phyloP scores from a whole-genome alignment of 2,797 vertebrate genomes.

The Sebastes diaconus region DNA sequence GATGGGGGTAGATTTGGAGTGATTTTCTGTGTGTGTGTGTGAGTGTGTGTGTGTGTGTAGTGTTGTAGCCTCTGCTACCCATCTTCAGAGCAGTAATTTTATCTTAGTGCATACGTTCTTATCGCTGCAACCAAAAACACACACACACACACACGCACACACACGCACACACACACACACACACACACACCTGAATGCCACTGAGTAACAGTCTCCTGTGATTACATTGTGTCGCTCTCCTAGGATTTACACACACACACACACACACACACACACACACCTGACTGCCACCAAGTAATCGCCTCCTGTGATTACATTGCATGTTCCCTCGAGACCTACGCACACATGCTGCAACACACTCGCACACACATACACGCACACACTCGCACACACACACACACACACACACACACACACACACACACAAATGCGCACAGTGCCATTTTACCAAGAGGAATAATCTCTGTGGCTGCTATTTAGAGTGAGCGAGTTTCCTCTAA shows the following conservation, averaged over 20 bases:
- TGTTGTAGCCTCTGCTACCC: slow-evolving; percentile 8
- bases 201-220: slow-evolving; percentile 48
- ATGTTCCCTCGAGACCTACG: slow-evolving; percentile 43
- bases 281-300: slow-evolving; percentile 62
- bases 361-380: neutral
- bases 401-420: neutral
- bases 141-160: neutral
- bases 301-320: slow-evolving; percentile 67
- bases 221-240: slow-evolving; percentile 60
- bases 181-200: slow-evolving; percentile 16
- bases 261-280: slow-evolving; percentile 29
- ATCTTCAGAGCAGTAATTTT: slow-evolving; percentile 45
- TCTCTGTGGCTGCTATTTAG: slow-evolving; percentile 63
- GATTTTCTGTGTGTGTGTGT: slow-evolving; percentile 6
- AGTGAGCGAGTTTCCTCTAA: slow-evolving; percentile 65
- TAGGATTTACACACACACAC: slow-evolving; percentile 18
- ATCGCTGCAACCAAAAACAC: slow-evolving; percentile 35
- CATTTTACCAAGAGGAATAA: slow-evolving; percentile 69
- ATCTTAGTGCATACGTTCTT: slow-evolving; percentile 53
- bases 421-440: slow-evolving; percentile 6
- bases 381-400: neutral
- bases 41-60: neutral
- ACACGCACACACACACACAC: neutral
- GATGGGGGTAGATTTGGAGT: slow-evolving; percentile 24
- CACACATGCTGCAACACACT: neutral